Percentiles rank a stretch among this genome's conserved stretches.
Conservation (phyloP, 2,888 invertebrate genomes). For the Tineola bisselliella region DNA sequence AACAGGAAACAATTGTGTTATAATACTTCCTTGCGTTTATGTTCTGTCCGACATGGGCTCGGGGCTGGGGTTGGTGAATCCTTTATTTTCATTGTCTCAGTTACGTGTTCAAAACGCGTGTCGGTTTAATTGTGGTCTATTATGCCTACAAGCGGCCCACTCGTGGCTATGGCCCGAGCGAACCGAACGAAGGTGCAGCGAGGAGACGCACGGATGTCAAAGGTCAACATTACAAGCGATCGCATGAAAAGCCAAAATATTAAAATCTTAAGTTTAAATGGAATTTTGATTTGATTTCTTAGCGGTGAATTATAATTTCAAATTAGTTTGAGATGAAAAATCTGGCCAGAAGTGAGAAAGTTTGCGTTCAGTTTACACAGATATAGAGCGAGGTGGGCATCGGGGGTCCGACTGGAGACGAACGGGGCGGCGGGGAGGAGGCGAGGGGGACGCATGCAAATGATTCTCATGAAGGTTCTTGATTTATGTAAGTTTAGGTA, state of each 20-base stretch:
- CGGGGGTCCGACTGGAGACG: neutral
- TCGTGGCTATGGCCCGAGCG: too few species aligned
- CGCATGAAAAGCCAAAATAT: slow-evolving; percentile 44
- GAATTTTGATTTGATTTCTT: slow-evolving; percentile 67
- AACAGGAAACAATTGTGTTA: too few species aligned
- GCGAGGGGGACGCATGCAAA: neutral
- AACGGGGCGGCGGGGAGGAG: neutral
- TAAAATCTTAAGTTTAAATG: slow-evolving; percentile 61
- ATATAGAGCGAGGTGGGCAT: neutral
- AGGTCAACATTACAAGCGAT: neutral
- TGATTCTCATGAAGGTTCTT: neutral
- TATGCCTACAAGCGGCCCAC: too few species aligned
- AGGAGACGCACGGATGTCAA: too few species aligned
- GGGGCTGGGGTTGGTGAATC: too few species aligned
- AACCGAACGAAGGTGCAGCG: too few species aligned
- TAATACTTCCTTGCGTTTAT: too few species aligned
- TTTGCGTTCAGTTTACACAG: slow-evolving; percentile 1
- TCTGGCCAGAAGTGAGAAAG: slow-evolving; percentile 43
- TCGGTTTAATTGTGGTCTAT: too few species aligned
- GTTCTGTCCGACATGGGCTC: too few species aligned
- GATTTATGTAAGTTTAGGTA: neutral
- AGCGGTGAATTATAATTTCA: slow-evolving; percentile 60
- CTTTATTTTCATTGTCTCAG: too few species aligned
- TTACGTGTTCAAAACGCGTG: too few species aligned
- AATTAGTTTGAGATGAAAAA: slow-evolving; percentile 64